These are phyloP conservation scores for Eubucco bourcierii DNA, from an alignment of 2,113 vertebrate genomes.

Conservation along the genomic window DNA sequence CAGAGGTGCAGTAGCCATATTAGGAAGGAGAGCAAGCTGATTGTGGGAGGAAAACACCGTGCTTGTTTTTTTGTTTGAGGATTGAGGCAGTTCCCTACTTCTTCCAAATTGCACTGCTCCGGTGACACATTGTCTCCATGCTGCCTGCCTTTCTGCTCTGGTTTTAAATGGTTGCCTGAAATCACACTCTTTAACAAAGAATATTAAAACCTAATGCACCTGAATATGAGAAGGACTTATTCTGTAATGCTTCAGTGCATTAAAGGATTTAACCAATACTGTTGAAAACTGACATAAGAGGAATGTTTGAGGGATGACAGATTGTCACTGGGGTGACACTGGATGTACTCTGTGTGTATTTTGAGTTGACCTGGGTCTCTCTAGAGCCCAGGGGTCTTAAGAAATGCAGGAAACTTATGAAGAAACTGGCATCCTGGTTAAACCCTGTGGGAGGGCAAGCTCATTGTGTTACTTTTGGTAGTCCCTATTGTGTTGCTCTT, in stretches of 20 bases:
- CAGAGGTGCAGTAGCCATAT: background rate
- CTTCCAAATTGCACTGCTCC: background rate
- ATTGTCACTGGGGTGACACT: conserved; percentile 43
- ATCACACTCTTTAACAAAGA: background rate
- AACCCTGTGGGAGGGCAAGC: background rate
- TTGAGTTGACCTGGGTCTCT: conserved; percentile 45
- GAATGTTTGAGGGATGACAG: conserved; percentile 40
- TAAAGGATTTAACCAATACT: background rate
- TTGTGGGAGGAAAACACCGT: background rate
- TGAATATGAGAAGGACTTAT: background rate
- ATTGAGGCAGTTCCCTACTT: background rate
- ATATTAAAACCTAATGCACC: background rate
- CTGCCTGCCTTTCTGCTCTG: background rate
- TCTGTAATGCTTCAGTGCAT: background rate
- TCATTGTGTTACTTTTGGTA: background rate
- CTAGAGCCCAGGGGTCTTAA: background rate
- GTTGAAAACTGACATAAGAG: conserved; percentile 19
- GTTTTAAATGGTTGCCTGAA: background rate
- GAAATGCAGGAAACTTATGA: background rate
- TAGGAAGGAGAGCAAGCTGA: background rate
- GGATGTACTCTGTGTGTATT: conserved; percentile 18
- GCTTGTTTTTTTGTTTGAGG: background rate
- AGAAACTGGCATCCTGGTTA: background rate
- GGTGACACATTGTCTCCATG: background rate
- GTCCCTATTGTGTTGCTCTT: background rate